Evolutionary conservation across 1,140 invertebrate genomes (phyloP).

Genomic region (Sitodiplosis mosellana): DNA sequence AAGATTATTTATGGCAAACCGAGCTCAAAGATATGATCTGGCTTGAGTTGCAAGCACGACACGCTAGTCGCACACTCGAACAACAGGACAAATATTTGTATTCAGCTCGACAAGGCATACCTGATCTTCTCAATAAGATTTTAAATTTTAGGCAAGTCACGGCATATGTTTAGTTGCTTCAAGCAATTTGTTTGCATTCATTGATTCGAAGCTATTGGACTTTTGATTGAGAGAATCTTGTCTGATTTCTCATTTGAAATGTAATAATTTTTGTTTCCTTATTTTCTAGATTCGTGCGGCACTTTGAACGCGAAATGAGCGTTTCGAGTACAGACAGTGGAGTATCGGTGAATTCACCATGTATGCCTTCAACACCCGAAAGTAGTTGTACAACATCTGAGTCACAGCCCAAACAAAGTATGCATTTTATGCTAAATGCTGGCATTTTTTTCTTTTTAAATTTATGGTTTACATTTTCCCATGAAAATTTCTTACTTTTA

Average conservation of each 20-base stretch:
- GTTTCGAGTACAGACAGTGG: conserved; percentile 19
- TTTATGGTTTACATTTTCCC: background rate
- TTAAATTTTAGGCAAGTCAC: conserved; percentile 59
- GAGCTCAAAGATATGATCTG: conserved; percentile 77
- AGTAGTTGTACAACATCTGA: too few relatives aligned
- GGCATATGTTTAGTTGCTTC: too few relatives aligned
- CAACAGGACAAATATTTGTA: conserved; percentile 64
- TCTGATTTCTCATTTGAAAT: background rate
- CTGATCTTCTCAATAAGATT: conserved; percentile 50
- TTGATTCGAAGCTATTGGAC: too few relatives aligned
- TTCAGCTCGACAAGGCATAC: conserved; percentile 47
- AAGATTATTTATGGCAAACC: conserved; percentile 72
- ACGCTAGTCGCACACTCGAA: conserved; percentile 46
- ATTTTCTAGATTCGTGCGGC: conserved; percentile 11
- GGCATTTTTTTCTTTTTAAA: background rate
- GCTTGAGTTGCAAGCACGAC: conserved; percentile 71
- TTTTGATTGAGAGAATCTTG: too few relatives aligned
- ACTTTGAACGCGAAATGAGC: conserved; percentile 12
- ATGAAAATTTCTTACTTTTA: background rate
- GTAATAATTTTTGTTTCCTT: too few relatives aligned
- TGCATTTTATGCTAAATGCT: too few relatives aligned
- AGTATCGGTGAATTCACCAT: conserved; percentile 7
- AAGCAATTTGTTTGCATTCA: too few relatives aligned
- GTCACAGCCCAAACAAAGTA: too few relatives aligned
- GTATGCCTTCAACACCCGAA: too few relatives aligned